Percentiles rank a stretch among this genome's conserved stretches.
Conservation (phyloP, 2,797 vertebrate species). For the Holocentrus rufus region DNA sequence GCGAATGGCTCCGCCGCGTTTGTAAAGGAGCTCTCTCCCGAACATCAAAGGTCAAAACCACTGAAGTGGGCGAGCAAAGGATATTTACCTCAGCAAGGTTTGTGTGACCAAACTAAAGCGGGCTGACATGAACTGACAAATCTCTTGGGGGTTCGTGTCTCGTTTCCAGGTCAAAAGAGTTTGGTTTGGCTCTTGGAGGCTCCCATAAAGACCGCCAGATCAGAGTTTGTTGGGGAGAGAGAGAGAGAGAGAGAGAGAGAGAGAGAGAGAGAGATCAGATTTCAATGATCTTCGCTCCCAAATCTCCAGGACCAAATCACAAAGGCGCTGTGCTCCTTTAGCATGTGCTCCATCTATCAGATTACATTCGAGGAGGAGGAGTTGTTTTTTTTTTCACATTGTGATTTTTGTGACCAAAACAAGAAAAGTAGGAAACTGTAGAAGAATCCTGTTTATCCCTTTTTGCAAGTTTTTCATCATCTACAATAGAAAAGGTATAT, state of each 20-base stretch:
- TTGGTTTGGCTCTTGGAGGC: too few species aligned
- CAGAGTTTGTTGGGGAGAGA: too few species aligned
- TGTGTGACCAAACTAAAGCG: constrained; percentile 3
- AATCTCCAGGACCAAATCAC: constrained; percentile 19
- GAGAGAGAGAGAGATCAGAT: constrained; percentile 31
- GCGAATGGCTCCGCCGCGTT: constrained; percentile 8
- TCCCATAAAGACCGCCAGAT: too few species aligned
- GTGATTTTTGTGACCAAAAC: constrained; percentile 2
- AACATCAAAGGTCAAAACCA: constrained; percentile 43
- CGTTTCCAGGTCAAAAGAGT: constrained; percentile 4
- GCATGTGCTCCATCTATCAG: neutral
- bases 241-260: constrained; percentile 11
- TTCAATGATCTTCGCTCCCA: constrained; percentile 32
- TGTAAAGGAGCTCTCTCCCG: constrained; percentile 6
- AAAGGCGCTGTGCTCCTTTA: neutral
- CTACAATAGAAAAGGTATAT: too few species aligned
- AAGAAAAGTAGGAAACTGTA: neutral
- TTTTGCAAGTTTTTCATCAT: too few species aligned
- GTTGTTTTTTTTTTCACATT: neutral
- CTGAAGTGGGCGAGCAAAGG: constrained; percentile 10
- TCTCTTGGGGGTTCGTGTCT: constrained; percentile 2
- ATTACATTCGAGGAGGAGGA: neutral
- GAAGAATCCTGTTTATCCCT: too few species aligned
- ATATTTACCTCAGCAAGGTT: constrained; percentile 7
- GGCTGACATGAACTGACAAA: constrained; percentile 38